Evolutionary conservation across 2,113 vertebrate species (phyloP).

Genomic region (Aptenodytes patagonicus): DNA sequence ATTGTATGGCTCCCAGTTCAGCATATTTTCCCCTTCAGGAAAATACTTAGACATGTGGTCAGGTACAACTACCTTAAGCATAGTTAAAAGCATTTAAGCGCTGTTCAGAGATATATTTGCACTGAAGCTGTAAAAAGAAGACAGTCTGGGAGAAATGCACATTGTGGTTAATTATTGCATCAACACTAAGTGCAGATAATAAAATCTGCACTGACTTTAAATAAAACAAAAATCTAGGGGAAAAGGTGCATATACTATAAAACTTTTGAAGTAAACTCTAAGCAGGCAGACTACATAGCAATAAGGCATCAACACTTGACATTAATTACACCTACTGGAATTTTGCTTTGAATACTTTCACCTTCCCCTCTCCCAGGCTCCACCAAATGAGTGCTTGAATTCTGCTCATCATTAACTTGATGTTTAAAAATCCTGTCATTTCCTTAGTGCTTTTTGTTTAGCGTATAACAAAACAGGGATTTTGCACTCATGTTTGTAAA

Average conservation of each 20-base stretch:
- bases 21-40: not conserved
- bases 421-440: not conserved
- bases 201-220: not conserved
- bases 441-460: not conserved
- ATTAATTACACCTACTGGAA: not conserved
- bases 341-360: not conserved
- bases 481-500: not conserved
- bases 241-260: not conserved
- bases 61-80: not conserved
- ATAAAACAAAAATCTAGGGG: not conserved
- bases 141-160: not conserved
- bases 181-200: not conserved
- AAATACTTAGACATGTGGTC: not conserved
- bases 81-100: not conserved
- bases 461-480: not conserved
- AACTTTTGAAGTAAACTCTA: not conserved
- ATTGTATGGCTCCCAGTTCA: not conserved
- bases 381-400: not conserved
- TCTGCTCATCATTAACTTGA: not conserved
- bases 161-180: not conserved
- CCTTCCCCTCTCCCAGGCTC: not conserved
- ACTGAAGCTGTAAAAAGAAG: not conserved
- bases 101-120: not conserved
- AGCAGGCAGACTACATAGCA: not conserved
- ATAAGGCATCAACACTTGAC: not conserved